phyloP scores from a whole-genome alignment of 2,888 invertebrate genomes.

The Protodeltote pygarga region DNA sequence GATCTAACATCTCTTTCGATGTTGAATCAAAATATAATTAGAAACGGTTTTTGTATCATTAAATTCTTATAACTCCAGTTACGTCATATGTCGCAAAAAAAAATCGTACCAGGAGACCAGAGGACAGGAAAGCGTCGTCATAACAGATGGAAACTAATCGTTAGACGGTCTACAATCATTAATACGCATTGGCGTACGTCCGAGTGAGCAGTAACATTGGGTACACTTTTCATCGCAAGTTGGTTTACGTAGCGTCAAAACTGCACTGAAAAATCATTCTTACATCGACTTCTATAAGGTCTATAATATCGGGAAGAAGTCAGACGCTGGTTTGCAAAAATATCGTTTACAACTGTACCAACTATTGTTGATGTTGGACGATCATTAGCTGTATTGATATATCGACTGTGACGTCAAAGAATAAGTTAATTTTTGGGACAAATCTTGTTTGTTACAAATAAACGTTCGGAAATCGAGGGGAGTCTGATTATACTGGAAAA shows the following conservation, averaged over 20 bases:
- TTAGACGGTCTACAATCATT: slow-evolving; percentile 72
- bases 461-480: slow-evolving; percentile 8
- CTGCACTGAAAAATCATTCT: slow-evolving; percentile 5
- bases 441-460: slow-evolving; percentile 35
- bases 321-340: slow-evolving; percentile 19
- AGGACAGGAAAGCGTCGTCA: slow-evolving; percentile 60
- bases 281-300: rapidly evolving
- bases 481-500: slow-evolving; percentile 1
- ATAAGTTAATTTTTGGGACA: slow-evolving; percentile 53
- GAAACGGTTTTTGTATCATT: background rate
- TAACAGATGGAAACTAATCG: slow-evolving; percentile 81
- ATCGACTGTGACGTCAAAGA: slow-evolving; percentile 62
- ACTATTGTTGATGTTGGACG: slow-evolving; percentile 63
- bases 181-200: slow-evolving; percentile 77
- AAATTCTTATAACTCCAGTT: background rate
- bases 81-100: slow-evolving; percentile 29
- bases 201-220: slow-evolving; percentile 69
- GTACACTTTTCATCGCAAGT: slow-evolving; percentile 48
- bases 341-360: slow-evolving; percentile 45
- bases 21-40: too few species aligned
- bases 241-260: background rate
- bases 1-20: too few species aligned
- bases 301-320: background rate
- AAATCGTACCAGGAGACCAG: slow-evolving; percentile 44
- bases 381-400: slow-evolving; percentile 79